Evolutionary conservation across 2,888 invertebrate species (phyloP).

Genomic region (Ormia ochracea): DNA sequence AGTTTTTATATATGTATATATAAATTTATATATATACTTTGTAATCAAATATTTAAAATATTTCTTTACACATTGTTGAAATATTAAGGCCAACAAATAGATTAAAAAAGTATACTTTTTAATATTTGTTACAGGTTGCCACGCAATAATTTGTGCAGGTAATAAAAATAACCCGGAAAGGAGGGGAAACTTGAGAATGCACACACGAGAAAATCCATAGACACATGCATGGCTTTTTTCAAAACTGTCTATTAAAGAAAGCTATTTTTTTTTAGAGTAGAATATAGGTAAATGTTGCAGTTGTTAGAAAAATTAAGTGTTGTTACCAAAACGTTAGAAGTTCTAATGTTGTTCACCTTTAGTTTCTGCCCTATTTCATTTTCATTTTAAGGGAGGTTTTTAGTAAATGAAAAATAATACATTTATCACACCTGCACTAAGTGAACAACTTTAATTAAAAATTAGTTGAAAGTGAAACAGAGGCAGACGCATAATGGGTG

Average conservation of each 20-base stretch:
- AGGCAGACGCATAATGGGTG: no score
- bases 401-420: not conserved
- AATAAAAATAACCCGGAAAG: not conserved
- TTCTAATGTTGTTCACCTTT: slow-evolving; percentile 21
- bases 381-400: slow-evolving; percentile 1
- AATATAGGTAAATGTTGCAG: not conserved
- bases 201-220: not conserved
- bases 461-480: not conserved
- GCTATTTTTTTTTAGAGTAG: not conserved
- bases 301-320: not conserved
- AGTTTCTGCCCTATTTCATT: not conserved
- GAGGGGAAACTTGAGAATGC: not conserved
- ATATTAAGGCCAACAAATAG: no score
- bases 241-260: not conserved
- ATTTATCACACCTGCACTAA: not conserved
- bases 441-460: not conserved
- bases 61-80: not conserved
- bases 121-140: not conserved
- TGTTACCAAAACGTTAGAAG: not conserved
- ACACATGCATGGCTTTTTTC: not conserved
- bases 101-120: not conserved
- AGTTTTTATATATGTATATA: no score
- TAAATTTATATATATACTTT: no score
- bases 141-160: not conserved
- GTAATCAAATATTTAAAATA: not conserved